A percentile compares a stretch with the other conserved stretches of the same genome.
phyloP scores from a whole-genome alignment of 2,888 invertebrate species.

The Eudemis profundana region DNA sequence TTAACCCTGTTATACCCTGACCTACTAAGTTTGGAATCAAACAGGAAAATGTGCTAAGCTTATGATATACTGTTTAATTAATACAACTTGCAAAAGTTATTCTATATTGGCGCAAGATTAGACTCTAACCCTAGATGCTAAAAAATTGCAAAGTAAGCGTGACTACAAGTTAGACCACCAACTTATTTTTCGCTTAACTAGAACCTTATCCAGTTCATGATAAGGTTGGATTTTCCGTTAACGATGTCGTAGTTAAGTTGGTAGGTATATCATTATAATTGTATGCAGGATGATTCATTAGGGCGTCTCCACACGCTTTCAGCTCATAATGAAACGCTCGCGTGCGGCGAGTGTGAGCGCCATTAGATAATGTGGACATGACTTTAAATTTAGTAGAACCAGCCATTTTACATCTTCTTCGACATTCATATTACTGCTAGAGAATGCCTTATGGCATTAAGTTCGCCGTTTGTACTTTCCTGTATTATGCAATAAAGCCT shows the following conservation, averaged over 20 bases:
- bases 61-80: no score
- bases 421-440: no score
- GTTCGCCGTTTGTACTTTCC: no score
- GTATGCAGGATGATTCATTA: conserved; percentile 76
- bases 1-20: no score
- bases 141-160: conserved; percentile 22
- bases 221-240: not conserved
- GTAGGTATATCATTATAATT: conserved; percentile 60
- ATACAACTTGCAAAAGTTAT: no score
- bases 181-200: not conserved
- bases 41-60: no score
- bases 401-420: no score
- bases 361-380: conserved; percentile 54
- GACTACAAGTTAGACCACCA: conserved; percentile 18
- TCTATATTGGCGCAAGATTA: conserved; percentile 9
- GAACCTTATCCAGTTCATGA: not conserved
- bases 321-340: conserved; percentile 74
- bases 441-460: no score
- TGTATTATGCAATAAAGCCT: no score
- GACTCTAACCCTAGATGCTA: not conserved
- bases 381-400: conserved; percentile 19
- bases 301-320: conserved; percentile 73
- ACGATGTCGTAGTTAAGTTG: not conserved
- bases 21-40: no score
- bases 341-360: conserved; percentile 72